Evolutionary conservation across 2,797 vertebrate species (phyloP), one percentile per base, ranked within the genome.

Genomic region (Bufotes viridis): DNA sequence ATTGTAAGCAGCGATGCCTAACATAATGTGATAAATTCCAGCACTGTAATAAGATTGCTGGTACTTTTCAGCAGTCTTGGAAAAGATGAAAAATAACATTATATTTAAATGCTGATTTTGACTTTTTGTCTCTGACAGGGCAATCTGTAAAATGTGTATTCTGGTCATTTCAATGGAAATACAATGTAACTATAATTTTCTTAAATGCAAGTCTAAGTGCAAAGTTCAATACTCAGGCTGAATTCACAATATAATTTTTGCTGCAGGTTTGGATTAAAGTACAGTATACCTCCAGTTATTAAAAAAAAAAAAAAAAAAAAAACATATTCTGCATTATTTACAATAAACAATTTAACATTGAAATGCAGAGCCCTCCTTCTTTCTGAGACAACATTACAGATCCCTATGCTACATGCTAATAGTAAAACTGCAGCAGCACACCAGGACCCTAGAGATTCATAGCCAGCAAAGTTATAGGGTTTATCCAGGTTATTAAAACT

Each of bases 71-170:
- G 26, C 20, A 72, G 85, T 24, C n/a, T 69, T 26, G 26, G 69
- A 78, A 78, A 87, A 26, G 22, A 69, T 87, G 78, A 87, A 81
- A 70, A 80, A 80, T 80, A 72, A 60, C 78, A 51, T 81, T 90
- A 91, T 84, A 92, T 91, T 91, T 90, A 92, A 90, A 91, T 91
- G 89, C 90, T 90, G 90, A 92, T 91, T 92, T 90, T 91, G 91
- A 92, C 89, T 92, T 93, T 92, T 92, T 91, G 80, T 24, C 87
- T 86, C 29, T 79, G 87, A 91, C 5, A 61, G 88, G 60, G 22
- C 42, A 82, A 91, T 90, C 87, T 91, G 87, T 88, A 90, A 91
- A 80, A 90, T 61, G 29, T 49, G 55, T 49, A 81, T 34, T 74
- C 49, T 61, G 74, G 55, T 42, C 10, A 51, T 81, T 81, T 81